phyloP scores from a whole-genome alignment of 23 tunicate genomes.

The Halocynthia aurantium region DNA sequence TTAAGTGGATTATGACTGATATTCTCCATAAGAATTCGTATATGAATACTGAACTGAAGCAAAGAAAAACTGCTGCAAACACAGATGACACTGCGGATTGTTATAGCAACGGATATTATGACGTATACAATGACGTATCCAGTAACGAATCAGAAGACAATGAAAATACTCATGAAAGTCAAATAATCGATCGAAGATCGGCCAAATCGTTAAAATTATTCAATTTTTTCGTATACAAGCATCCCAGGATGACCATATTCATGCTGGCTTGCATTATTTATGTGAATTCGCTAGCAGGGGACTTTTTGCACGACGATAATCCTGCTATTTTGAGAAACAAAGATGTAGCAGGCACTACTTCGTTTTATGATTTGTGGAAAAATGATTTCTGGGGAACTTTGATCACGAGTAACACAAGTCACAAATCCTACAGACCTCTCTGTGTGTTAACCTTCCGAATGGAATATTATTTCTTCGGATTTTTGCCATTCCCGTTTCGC shows the following conservation, averaged over 20 bases:
- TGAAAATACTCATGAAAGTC: no score
- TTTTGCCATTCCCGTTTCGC: constrained; percentile 13
- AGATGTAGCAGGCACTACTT: constrained; percentile 38
- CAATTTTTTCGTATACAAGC: no score
- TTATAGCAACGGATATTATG: no score
- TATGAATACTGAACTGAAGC: no score
- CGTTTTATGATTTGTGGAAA: constrained; percentile 13
- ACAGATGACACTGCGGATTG: no score
- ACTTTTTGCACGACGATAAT: constrained; percentile 85
- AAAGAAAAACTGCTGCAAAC: no score
- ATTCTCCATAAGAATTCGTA: no score
- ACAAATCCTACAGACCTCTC: constrained; percentile 84
- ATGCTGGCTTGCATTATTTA: constrained; percentile 20
- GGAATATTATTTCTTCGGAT: constrained; percentile 11
- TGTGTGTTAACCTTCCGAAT: constrained; percentile 43
- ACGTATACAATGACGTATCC: no score
- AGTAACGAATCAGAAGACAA: no score
- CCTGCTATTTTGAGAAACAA: constrained; percentile 76
- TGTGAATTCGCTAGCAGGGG: constrained; percentile 10
- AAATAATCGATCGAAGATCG: no score
- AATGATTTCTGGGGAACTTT: constrained; percentile 90
- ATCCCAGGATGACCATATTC: not conserved
- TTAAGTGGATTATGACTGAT: no score
- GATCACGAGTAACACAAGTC: constrained; percentile 31
- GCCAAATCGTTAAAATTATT: no score